Conservation (phyloP, 2,113 vertebrate genomes). For the Raja brachyura region DNA sequence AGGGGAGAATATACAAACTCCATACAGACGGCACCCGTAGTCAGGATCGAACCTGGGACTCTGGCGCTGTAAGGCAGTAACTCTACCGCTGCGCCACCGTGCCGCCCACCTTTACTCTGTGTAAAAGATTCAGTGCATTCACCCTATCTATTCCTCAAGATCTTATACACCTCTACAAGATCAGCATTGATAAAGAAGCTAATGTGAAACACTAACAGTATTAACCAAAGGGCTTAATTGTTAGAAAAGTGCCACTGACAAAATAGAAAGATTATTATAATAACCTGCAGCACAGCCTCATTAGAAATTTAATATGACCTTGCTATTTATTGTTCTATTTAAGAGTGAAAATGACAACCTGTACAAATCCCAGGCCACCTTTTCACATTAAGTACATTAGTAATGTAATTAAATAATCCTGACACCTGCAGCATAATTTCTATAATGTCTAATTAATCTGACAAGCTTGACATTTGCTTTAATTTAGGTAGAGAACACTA, state of each 20-base stretch:
- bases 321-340: not conserved
- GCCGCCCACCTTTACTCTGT: no score
- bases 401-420: conserved; percentile 21
- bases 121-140: no score
- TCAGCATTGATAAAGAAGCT: not conserved
- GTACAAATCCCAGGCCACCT: not conserved
- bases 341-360: not conserved
- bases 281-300: not conserved
- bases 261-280: not conserved
- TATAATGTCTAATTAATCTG: conserved; percentile 8
- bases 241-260: not conserved
- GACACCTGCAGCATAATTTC: not conserved
- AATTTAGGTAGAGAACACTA: not conserved
- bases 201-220: not conserved
- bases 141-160: no score
- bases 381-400: conserved; percentile 9
- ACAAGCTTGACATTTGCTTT: conserved; percentile 23
- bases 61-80: no score
- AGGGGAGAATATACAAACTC: no score
- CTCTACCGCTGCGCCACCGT: no score
- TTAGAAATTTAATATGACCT: not conserved
- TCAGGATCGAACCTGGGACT: no score
- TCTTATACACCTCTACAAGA: no score
- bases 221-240: not conserved
- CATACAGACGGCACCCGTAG: no score